Evolutionary conservation across 2,888 invertebrate genomes (phyloP).

Genomic region (Clepsis dumicolana): DNA sequence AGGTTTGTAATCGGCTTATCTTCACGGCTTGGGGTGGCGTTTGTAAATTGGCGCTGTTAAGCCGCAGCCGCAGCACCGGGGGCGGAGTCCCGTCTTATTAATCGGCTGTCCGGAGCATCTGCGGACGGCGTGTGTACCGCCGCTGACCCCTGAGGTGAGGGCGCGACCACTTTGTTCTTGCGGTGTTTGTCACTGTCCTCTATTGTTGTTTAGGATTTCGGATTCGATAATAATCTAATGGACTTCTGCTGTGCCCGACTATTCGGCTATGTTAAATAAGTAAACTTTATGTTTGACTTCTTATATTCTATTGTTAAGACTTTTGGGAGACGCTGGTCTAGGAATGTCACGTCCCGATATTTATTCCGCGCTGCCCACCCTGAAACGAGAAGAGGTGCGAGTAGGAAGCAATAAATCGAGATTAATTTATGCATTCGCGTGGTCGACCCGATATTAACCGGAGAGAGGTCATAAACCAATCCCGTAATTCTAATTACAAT

Average conservation of each 20-base stretch:
- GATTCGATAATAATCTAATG: conserved; percentile 9
- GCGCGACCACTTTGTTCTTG: conserved; percentile 61
- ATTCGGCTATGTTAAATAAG: neutral
- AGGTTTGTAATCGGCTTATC: conserved; percentile 66
- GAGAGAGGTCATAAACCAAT: conserved; percentile 26
- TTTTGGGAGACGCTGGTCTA: neutral
- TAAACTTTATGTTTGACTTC: neutral
- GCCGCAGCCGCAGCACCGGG: conserved; percentile 63
- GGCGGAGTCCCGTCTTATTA: conserved; percentile 80
- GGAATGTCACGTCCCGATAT: neutral
- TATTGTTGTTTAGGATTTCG: conserved; percentile 43
- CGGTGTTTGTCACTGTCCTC: conserved; percentile 58
- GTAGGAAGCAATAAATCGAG: conserved; percentile 34
- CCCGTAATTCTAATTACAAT: neutral
- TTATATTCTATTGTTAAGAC: neutral
- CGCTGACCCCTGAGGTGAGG: conserved; percentile 71
- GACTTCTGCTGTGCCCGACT: neutral
- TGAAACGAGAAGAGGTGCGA: conserved; percentile 23
- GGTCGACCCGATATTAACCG: conserved; percentile 29
- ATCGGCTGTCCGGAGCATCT: conserved; percentile 85
- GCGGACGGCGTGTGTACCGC: conserved; percentile 68
- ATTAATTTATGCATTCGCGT: conserved; percentile 38
- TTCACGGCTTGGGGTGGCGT: conserved; percentile 45
- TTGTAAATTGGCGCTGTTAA: conserved; percentile 72
- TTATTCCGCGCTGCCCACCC: neutral